Percentiles rank a stretch among this genome's conserved stretches.
phyloP scores from a whole-genome alignment of 2,797 vertebrate genomes.

The Smutsia gigantea region DNA sequence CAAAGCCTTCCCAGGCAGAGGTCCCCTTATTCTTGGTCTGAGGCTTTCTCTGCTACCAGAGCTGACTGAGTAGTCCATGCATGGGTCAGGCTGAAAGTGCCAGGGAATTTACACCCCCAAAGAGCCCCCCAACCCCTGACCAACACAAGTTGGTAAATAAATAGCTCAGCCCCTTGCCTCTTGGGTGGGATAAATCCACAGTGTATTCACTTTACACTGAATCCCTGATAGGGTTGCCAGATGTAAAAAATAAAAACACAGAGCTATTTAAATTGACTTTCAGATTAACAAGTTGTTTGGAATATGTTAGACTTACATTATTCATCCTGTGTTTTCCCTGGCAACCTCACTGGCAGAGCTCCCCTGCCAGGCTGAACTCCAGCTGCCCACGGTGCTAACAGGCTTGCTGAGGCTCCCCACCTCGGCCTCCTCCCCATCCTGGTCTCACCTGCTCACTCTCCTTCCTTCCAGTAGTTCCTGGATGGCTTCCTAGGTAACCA shows the following conservation, averaged over 20 bases:
- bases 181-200: neutral
- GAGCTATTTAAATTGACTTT: neutral
- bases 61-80: neutral
- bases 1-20: neutral
- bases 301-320: neutral
- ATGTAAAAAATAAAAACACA: conserved; percentile 48
- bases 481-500: neutral
- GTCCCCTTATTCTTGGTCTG: neutral
- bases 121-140: neutral
- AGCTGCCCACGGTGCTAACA: neutral
- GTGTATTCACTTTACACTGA: neutral
- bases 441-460: neutral
- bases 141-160: neutral
- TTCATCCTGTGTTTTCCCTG: neutral
- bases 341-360: neutral
- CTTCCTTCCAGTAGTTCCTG: neutral
- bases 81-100: neutral
- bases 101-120: neutral
- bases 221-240: neutral
- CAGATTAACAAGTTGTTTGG: neutral
- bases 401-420: neutral
- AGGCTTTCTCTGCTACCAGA: neutral
- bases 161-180: neutral
- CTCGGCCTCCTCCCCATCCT: neutral
- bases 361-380: neutral